Evolutionary conservation across 2,113 vertebrate species (phyloP).

Genomic region (Zosterops hypoxanthus): DNA sequence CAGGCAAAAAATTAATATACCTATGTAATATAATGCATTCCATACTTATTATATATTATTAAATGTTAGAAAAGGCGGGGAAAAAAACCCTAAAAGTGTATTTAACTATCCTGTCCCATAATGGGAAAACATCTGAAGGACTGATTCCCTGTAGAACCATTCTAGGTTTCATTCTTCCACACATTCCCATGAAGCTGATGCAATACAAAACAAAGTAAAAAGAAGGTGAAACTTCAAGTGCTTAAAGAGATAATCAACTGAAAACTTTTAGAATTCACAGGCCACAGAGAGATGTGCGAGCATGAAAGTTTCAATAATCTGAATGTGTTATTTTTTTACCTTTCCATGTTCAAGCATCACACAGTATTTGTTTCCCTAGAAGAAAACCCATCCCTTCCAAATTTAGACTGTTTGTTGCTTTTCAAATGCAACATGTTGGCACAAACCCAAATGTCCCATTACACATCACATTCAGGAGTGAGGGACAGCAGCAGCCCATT

Average conservation of each 20-base stretch:
- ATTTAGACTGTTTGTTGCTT: not conserved
- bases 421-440: not conserved
- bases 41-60: not conserved
- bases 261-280: not conserved
- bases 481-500: not conserved
- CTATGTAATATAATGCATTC: not conserved
- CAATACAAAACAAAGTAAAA: not conserved
- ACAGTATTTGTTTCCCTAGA: not conserved
- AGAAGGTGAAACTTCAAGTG: not conserved
- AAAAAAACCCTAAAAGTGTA: not conserved
- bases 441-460: not conserved
- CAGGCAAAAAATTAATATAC: not conserved
- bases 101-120: not conserved
- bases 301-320: not conserved
- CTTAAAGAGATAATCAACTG: not conserved
- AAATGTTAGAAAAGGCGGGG: not conserved
- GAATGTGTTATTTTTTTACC: not conserved
- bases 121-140: not conserved
- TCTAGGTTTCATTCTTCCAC: not conserved
- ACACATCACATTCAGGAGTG: not conserved
- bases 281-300: rapidly evolving
- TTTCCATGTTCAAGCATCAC: not conserved
- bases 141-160: not conserved
- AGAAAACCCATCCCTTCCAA: not conserved
- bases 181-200: not conserved